Conservation (phyloP, 2,888 invertebrate genomes). For the Mystacides longicornis region DNA sequence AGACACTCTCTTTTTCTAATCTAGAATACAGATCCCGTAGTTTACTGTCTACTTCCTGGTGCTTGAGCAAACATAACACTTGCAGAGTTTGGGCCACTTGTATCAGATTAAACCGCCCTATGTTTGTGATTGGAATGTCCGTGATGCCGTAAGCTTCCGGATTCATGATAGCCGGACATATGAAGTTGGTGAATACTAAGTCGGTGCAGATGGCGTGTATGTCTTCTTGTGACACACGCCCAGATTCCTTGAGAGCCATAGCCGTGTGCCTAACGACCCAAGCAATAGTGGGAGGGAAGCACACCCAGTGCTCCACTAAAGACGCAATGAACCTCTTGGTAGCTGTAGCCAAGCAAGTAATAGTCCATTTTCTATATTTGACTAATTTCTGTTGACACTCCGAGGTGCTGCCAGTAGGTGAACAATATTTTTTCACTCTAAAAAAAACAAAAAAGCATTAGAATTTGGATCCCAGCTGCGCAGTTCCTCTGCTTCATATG, state of each 20-base stretch:
- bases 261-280: slow-evolving; percentile 89
- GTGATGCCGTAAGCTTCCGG: slow-evolving; percentile 93
- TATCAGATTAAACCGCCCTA: slow-evolving; percentile 82
- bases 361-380: slow-evolving; percentile 71
- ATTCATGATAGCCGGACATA: slow-evolving; percentile 94
- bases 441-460: slow-evolving; percentile 1
- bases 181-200: slow-evolving; percentile 85
- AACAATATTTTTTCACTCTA: slow-evolving; percentile 22
- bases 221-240: slow-evolving; percentile 41
- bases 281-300: slow-evolving; percentile 82
- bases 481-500: background rate
- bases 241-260: slow-evolving; percentile 38
- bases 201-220: slow-evolving; percentile 77
- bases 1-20: slow-evolving; percentile 75
- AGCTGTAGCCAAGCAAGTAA: slow-evolving; percentile 70
- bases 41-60: slow-evolving; percentile 56
- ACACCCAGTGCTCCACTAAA: slow-evolving; percentile 75
- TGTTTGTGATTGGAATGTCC: slow-evolving; percentile 84
- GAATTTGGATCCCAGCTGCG: no score
- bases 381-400: slow-evolving; percentile 67
- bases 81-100: slow-evolving; percentile 92
- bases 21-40: slow-evolving; percentile 65
- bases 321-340: slow-evolving; percentile 76
- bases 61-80: slow-evolving; percentile 78
- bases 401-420: slow-evolving; percentile 29